Base-by-base conservation (phyloP, 2,888 invertebrate genomes). In the Oscheius sp. region DNA sequence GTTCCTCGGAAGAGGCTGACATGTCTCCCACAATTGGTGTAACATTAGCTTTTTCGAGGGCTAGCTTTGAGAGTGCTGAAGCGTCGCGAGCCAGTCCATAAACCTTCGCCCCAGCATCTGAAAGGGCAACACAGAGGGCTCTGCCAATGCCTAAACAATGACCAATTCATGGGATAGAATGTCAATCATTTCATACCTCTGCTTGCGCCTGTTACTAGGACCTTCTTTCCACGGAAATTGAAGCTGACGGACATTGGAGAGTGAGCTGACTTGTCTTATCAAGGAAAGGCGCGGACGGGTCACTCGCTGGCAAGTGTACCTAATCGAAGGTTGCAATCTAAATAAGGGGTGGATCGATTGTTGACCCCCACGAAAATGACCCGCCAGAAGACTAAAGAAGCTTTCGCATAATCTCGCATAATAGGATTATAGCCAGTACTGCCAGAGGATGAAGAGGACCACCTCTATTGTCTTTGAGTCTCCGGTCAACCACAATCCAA, bases 151-250 rank as follows among this genome's bases (percentile, higher is more conserved):
- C 74, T 74, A 20, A 17, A 65, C 33, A 23, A 4, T n/a, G n/a
- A n/a, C n/a, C n/a, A n/a, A 50, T 6, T 17, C 10, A 5, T 37
- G 27, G 10, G 8, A 8, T 50, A 34, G 12, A 42, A n/a, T 42
- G 12, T 12, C 20, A 17, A 17, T 23, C 3, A 25, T 12, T 12
- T 23, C 42, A 48, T 39, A 79, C 79, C 79, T 73, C 74, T 75
- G 63, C 80, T 80, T 10, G 77, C 80, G 25, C 80, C 80, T 23
- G 80, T 80, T 15, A 80, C 78, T 8, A 80, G 65, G 39, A 78
- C 70, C n/a, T 76, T 70, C 65, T 72, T 74, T 34, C 72, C 72
- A 2, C 69, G 39, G 65, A 80, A 80, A 65, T 78, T 74, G 65
- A 73, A 80, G 34, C 17, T 53, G 20, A 55, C 34, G 29, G 66